A percentile compares a stretch with the other conserved stretches of the same genome.
Evolutionary conservation across 2,888 invertebrate species (phyloP).

Genomic region (Cryptus armator): DNA sequence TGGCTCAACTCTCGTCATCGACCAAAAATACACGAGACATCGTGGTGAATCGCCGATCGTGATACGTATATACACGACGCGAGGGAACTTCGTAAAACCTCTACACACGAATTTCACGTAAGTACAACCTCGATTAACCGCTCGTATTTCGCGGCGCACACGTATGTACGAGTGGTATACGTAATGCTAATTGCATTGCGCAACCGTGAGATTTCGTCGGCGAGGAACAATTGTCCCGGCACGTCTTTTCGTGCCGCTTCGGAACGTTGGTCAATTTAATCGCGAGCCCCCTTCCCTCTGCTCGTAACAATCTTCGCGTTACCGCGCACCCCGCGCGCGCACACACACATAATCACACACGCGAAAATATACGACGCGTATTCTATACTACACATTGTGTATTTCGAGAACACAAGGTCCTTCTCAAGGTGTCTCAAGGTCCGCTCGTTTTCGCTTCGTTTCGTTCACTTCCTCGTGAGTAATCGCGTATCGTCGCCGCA

Average conservation of each 20-base stretch:
- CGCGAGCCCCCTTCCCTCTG: conserved; percentile 9
- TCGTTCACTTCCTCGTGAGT: conserved; percentile 64
- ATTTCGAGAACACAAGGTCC: conserved; percentile 68
- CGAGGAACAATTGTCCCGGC: conserved; percentile 69
- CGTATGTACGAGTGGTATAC: conserved; percentile 38
- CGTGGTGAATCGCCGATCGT: conserved; percentile 32
- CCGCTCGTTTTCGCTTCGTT: conserved; percentile 63
- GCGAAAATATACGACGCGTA: conserved; percentile 55
- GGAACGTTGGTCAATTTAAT: conserved; percentile 58
- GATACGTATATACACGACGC: neutral
- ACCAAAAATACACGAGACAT: conserved; percentile 66
- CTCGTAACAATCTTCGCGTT: neutral
- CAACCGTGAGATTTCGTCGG: conserved; percentile 71
- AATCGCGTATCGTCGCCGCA: conserved; percentile 54
- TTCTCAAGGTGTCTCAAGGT: conserved; percentile 70
- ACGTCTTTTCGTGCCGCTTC: conserved; percentile 37
- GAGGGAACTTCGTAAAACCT: neutral
- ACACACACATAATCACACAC: neutral
- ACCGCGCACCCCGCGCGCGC: neutral
- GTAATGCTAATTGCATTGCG: conserved; percentile 76
- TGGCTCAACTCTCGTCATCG: conserved; percentile 39
- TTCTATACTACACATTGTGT: conserved; percentile 37
- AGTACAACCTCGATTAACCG: conserved; percentile 70
- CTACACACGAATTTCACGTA: conserved; percentile 65
- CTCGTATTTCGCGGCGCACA: conserved; percentile 64